Evolutionary conservation across 2,113 vertebrate genomes (phyloP), one percentile per base, ranked within the genome.

Genomic region (Poeciliopsis retropinna): DNA sequence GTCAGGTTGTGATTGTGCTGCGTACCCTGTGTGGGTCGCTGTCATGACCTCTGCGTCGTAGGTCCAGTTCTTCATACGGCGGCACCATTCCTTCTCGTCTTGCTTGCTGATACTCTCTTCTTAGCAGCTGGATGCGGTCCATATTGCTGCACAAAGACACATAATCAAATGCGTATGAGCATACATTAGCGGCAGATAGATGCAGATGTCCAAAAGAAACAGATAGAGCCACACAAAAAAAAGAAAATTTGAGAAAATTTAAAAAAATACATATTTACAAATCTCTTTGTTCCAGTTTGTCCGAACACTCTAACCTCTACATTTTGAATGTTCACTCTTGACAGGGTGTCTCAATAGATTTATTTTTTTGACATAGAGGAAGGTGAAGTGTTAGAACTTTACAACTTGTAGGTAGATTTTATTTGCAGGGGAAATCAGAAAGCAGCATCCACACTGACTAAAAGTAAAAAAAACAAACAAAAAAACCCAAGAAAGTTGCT

Each of bases 71-170:
- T 72, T 99, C 97, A 19, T 96, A 97, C 17, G 96, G 86, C 13
- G 96, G 92, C 11, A 96, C 93, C 1, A 94, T 94, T 32, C 94
- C 95, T 60, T 99, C 98, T 75, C 96, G 82, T 51, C 95, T 94
- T 25, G 98, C 97, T 88, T 98, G 97, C n/a, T 97, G 96, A 87
- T 97, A 99, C 81, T 99, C 98, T 87, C 96, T 95, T 74, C 96
- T 91, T 47, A 98, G 76, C 92, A 95, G 96, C 94, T 98, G 97
- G 93, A 99, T 98, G 4, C 98, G 94, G 60, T 98, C 97, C 67
- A 95, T 91, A 29, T 94, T 96, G 81, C 87, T 92, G 29, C 78
- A 87, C n/a, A 78, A 64, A 69, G 54, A 76, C 22, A 76, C 1
- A 7, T 19, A 25, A 57, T 25, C 25, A 57, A 25, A n/a, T 57